Evolutionary conservation across 2,113 vertebrate genomes (phyloP).

Genomic region (Octodon degus): DNA sequence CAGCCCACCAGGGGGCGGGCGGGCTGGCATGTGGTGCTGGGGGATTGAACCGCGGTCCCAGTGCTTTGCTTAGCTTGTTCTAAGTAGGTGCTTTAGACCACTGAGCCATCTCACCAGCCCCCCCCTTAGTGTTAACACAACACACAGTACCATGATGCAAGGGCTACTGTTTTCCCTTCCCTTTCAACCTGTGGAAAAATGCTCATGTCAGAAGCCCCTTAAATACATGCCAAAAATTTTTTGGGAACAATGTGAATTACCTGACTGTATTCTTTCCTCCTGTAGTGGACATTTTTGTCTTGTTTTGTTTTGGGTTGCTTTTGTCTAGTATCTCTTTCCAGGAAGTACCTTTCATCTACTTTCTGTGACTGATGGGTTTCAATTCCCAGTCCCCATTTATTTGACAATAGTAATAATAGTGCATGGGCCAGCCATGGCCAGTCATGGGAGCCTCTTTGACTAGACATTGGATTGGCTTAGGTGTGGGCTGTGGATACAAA

Average conservation of each 20-base stretch:
- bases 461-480: background rate
- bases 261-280: background rate
- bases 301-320: background rate
- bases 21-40: too few relatives aligned
- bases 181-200: background rate
- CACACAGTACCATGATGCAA: background rate
- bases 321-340: background rate
- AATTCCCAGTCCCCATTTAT: background rate
- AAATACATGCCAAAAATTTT: background rate
- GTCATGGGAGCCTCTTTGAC: background rate
- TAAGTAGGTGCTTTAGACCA: too few relatives aligned
- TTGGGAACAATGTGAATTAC: background rate
- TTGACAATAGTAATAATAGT: background rate
- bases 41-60: too few relatives aligned
- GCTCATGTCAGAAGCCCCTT: background rate
- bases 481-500: background rate
- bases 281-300: background rate
- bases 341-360: background rate
- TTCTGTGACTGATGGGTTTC: background rate
- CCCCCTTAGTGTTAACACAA: background rate
- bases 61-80: too few relatives aligned
- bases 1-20: too few relatives aligned
- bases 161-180: background rate
- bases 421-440: background rate
- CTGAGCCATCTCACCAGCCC: too few relatives aligned